Evolutionary conservation across 2,797 vertebrate species (phyloP).

Genomic region (Nyctalus aviator): DNA sequence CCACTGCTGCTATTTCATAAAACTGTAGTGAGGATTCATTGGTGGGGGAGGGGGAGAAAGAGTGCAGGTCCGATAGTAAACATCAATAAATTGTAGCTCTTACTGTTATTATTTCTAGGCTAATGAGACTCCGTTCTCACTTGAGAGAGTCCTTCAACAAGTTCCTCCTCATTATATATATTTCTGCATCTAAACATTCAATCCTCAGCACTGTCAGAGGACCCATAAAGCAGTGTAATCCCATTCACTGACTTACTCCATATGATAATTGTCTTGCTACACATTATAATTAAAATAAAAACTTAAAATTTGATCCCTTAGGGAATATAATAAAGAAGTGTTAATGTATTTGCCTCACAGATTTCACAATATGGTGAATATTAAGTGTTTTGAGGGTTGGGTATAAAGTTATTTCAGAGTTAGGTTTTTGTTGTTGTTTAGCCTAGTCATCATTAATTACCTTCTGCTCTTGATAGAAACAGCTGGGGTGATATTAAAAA

Average conservation of each 20-base stretch:
- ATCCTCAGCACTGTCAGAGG: conserved; percentile 59
- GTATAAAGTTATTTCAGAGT: conserved; percentile 61
- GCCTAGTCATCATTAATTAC: conserved; percentile 72
- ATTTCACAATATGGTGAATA: conserved; percentile 63
- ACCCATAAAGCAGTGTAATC: conserved; percentile 65
- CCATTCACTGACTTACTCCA: conserved; percentile 51
- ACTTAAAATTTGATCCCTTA: conserved; percentile 70
- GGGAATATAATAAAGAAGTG: conserved; percentile 51
- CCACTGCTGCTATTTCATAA: background rate
- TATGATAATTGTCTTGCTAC: conserved; percentile 71
- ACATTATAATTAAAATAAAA: conserved; percentile 80
- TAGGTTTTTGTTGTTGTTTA: background rate
- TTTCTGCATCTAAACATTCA: conserved; percentile 54
- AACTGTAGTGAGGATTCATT: background rate
- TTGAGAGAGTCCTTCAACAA: conserved; percentile 47
- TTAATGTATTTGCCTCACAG: conserved; percentile 57
- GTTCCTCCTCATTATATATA: conserved; percentile 50
- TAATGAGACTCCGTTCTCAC: background rate
- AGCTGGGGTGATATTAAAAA: conserved; percentile 68
- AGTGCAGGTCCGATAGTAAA: background rate
- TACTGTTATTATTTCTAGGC: background rate
- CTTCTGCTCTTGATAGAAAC: conserved; percentile 75
- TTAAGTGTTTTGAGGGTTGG: conserved; percentile 70
- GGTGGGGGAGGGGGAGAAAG: too few species aligned
- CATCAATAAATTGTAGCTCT: conserved; percentile 19